A percentile compares a stretch with the other conserved stretches of the same genome.
Evolutionary conservation across 2,797 vertebrate species (phyloP).

Genomic region (Fringilla coelebs): DNA sequence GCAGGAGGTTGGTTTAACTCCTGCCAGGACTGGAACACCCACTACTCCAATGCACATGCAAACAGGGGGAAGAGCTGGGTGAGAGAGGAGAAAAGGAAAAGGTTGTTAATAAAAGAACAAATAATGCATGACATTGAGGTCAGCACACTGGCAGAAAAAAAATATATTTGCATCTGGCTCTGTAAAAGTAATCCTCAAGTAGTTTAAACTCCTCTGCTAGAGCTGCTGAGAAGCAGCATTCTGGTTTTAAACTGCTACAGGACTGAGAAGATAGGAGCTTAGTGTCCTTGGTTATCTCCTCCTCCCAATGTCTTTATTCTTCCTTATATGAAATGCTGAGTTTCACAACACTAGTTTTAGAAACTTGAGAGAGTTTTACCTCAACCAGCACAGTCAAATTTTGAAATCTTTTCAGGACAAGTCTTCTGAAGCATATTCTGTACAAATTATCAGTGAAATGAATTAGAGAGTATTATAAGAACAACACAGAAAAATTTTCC

Average conservation of each 20-base stretch:
- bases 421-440: not conserved
- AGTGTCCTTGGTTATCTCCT: not conserved
- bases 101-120: not conserved
- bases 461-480: not conserved
- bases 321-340: not conserved
- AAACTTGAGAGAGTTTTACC: not conserved
- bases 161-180: not conserved
- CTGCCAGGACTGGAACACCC: not conserved
- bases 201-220: not conserved
- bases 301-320: not conserved
- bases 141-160: not conserved
- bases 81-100: not conserved
- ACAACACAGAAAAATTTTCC: not conserved
- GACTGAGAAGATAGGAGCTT: not conserved
- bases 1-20: not conserved
- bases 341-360: not conserved
- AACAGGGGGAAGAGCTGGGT: slow-evolving; percentile 29
- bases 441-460: not conserved
- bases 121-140: not conserved
- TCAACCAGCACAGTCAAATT: not conserved
- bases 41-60: slow-evolving; percentile 30
- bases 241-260: not conserved
- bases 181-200: not conserved
- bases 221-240: not conserved
- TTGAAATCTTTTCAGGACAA: not conserved